A percentile compares a stretch with the other conserved stretches of the same genome.
phyloP scores from a whole-genome alignment of 2,888 invertebrate genomes.

The Aricia artaxerxes region DNA sequence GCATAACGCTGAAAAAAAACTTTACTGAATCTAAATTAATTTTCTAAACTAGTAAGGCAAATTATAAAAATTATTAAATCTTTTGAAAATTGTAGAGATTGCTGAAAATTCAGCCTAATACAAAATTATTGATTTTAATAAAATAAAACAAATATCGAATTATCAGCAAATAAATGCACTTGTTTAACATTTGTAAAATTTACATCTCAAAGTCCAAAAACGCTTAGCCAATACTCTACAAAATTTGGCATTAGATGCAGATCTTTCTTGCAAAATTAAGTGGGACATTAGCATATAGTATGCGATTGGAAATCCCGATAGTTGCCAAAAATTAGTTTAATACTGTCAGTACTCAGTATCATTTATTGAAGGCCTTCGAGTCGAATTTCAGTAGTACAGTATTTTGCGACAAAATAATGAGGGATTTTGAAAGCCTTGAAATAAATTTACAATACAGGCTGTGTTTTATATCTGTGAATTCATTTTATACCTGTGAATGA shows the following conservation, averaged over 20 bases:
- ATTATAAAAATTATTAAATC: neutral
- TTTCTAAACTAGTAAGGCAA: neutral
- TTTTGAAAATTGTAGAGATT: neutral
- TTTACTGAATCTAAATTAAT: neutral
- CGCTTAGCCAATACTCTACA: neutral
- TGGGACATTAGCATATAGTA: neutral
- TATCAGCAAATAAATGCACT: neutral
- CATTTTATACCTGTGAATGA: too few species aligned
- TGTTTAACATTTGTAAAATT: neutral
- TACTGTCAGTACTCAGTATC: neutral
- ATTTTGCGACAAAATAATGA: too few species aligned
- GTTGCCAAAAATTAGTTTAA: neutral
- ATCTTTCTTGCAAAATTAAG: neutral
- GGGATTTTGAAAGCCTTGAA: too few species aligned
- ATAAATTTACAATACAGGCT: too few species aligned
- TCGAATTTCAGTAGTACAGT: neutral
- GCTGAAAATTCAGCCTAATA: neutral
- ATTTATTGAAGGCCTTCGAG: neutral
- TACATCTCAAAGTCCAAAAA: neutral
- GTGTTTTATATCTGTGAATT: too few species aligned
- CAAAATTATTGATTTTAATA: neutral
- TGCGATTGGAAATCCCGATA: conserved; percentile 24
- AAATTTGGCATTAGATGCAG: conserved; percentile 13
- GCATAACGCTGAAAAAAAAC: too few species aligned
- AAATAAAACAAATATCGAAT: neutral